Percentiles rank a stretch among this genome's conserved stretches.
These are phyloP conservation scores for Enteromius paludinosus DNA, from an alignment of 2,797 vertebrate species.

Conservation along the genomic window DNA sequence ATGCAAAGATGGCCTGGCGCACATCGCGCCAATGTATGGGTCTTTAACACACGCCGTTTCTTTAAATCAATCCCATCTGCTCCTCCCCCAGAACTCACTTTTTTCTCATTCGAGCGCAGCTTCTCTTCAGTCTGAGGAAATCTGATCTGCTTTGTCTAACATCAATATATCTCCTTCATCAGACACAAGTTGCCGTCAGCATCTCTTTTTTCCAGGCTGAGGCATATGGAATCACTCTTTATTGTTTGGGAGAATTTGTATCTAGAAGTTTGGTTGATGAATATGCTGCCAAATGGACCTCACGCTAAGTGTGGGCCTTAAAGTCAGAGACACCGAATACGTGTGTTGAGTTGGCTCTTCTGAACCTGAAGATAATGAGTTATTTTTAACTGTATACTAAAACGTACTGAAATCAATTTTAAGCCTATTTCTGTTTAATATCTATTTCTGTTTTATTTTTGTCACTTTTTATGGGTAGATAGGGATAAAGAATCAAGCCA, in stretches of 20 bases:
- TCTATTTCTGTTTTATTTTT: neutral
- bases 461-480: neutral
- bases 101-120: neutral
- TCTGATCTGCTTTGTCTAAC: slow-evolving; percentile 33
- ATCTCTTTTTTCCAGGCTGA: neutral
- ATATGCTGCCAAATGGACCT: neutral
- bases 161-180: slow-evolving; percentile 29
- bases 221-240: slow-evolving; percentile 23
- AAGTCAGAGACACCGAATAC: neutral
- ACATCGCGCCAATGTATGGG: neutral
- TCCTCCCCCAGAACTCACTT: neutral
- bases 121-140: slow-evolving; percentile 23
- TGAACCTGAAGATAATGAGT: neutral
- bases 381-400: neutral
- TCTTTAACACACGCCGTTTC: slow-evolving; percentile 8
- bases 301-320: neutral
- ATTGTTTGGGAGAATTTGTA: slow-evolving; percentile 16
- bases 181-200: slow-evolving; percentile 8
- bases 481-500: neutral
- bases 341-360: neutral
- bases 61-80: slow-evolving; percentile 22
- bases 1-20: slow-evolving; percentile 7
- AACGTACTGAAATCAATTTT: neutral
- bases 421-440: neutral
- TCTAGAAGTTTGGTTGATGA: neutral